Evolutionary conservation across 1,140 invertebrate genomes (phyloP).

Genomic region (Atta cephalotes): DNA sequence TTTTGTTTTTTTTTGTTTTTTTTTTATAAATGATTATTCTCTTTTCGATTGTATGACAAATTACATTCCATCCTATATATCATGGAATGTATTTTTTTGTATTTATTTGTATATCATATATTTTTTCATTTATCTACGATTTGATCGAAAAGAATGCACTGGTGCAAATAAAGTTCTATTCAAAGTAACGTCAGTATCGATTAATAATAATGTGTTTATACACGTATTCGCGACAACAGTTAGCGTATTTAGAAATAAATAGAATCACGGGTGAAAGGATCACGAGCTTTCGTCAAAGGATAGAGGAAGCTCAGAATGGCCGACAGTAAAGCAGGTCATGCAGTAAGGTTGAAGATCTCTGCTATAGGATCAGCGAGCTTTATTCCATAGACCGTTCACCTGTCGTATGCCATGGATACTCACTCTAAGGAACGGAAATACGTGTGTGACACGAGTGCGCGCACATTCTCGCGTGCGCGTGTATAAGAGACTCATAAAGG

Average conservation of each 20-base stretch:
- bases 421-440: constrained; percentile 16
- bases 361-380: constrained; percentile 56
- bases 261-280: constrained; percentile 28
- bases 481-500: constrained; percentile 6
- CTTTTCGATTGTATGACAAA: too few relatives aligned
- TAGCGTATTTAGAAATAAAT: constrained; percentile 36
- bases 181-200: neutral
- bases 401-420: constrained; percentile 55
- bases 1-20: too few relatives aligned
- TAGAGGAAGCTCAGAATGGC: constrained; percentile 44
- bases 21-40: too few relatives aligned
- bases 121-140: constrained; percentile 11
- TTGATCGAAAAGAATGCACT: neutral
- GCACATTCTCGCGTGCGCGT: neutral
- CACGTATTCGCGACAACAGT: constrained; percentile 4
- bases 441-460: constrained; percentile 20
- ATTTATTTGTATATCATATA: neutral
- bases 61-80: too few relatives aligned
- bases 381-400: constrained; percentile 48
- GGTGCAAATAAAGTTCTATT: neutral
- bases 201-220: constrained; percentile 45
- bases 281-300: constrained; percentile 49
- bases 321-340: constrained; percentile 46
- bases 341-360: constrained; percentile 53
- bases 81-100: neutral